A percentile compares a stretch with the other conserved stretches of the same genome.
Evolutionary conservation across 2,797 vertebrate species (phyloP).

Genomic region (Hemitrygon akajei): DNA sequence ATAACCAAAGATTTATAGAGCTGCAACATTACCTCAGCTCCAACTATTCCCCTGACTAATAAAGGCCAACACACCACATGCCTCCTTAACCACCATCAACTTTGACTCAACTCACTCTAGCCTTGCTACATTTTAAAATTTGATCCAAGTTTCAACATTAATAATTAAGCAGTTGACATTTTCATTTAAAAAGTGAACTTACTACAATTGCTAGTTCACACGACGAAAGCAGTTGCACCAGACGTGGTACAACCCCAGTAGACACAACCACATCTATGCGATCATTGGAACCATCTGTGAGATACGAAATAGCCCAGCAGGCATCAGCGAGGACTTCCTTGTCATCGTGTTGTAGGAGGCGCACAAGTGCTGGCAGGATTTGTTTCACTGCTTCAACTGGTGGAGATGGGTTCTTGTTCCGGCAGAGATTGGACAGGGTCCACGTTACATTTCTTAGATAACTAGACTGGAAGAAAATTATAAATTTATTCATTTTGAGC

Average conservation of each 20-base stretch:
- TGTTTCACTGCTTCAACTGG: conserved; percentile 74
- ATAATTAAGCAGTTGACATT: too few species aligned
- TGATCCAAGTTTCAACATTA: too few species aligned
- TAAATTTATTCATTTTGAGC: background rate
- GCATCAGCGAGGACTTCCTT: conserved; percentile 84
- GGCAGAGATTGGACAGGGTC: conserved; percentile 94
- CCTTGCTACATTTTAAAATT: background rate
- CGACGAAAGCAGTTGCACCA: conserved; percentile 77
- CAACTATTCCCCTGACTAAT: too few species aligned
- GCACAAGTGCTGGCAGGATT: conserved; percentile 76
- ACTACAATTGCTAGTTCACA: conserved; percentile 79
- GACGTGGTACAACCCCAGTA: conserved; percentile 70
- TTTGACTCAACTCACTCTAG: background rate
- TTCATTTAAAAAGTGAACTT: conserved; percentile 44
- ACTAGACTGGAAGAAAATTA: conserved; percentile 60
- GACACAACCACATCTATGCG: conserved; percentile 87
- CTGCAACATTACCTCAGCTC: too few species aligned
- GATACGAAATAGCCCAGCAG: conserved; percentile 90
- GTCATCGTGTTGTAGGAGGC: conserved; percentile 76
- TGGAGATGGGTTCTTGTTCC: conserved; percentile 92
- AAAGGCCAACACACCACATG: too few species aligned
- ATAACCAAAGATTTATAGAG: too few species aligned
- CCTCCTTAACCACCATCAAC: background rate
- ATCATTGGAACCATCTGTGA: conserved; percentile 92
- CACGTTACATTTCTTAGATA: conserved; percentile 90